These are phyloP conservation scores for Stenichneumon culpator DNA, from an alignment of 2,888 invertebrate genomes.

Conservation along the genomic window DNA sequence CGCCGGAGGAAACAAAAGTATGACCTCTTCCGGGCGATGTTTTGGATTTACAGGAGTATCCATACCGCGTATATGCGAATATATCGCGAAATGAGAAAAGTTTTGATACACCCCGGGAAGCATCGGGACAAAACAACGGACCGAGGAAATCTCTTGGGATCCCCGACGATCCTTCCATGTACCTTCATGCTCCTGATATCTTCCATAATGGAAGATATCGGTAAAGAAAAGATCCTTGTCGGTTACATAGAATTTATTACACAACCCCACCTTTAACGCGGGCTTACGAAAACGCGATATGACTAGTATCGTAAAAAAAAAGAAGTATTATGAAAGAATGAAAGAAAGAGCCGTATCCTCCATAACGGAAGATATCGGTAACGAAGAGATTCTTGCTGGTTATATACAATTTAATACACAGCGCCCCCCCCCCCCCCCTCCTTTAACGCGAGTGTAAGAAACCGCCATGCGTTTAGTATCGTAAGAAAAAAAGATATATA, in stretches of 20 bases:
- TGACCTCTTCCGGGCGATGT: constrained; percentile 17
- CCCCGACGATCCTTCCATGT: constrained; percentile 46
- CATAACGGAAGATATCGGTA: too few relatives aligned
- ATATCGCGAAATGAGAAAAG: constrained; percentile 59
- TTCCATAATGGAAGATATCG: constrained; percentile 42
- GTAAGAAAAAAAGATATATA: too few relatives aligned
- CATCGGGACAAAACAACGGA: constrained; percentile 40
- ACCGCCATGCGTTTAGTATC: too few relatives aligned
- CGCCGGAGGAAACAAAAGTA: constrained; percentile 10
- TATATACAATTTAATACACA: too few relatives aligned
- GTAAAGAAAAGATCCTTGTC: constrained; percentile 4
- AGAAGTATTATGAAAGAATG: constrained; percentile 46
- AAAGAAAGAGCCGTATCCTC: too few relatives aligned
- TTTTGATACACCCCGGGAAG: constrained; percentile 40
- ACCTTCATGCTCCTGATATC: background rate
- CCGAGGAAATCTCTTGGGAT: constrained; percentile 28
- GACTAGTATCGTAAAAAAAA: too few relatives aligned
- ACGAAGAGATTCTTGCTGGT: too few relatives aligned
- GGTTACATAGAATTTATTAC: constrained; percentile 45
- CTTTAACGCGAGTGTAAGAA: too few relatives aligned
- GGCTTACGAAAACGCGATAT: background rate
- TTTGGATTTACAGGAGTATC: constrained; percentile 25
- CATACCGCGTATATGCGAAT: constrained; percentile 1
- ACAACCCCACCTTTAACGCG: constrained; percentile 4
- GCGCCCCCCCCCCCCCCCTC: too few relatives aligned